Base-by-base conservation (phyloP, 2,113 vertebrate genomes). In the Archilochus colubris region DNA sequence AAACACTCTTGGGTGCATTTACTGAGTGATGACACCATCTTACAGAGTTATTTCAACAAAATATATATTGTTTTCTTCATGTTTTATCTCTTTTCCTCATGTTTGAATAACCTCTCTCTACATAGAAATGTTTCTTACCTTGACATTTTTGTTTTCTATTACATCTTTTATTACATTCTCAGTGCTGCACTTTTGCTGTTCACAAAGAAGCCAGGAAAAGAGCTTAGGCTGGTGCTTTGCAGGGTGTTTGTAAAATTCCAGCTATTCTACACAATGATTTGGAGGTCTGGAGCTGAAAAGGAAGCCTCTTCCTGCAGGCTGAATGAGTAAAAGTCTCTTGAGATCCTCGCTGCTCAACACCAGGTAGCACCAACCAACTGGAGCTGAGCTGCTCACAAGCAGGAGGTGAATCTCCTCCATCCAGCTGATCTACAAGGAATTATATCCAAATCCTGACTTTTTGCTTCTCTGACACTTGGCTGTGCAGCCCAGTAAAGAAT, bases 381-480 rank as follows among this genome's bases (percentile, higher is more conserved):
- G 38, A 86, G 22, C 14, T 36, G 14, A 79, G 3, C 13, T 78
- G 3, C 13, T 78, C 33, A 25, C 1, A 3, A 30, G 40, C 9
- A 2, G 58, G 6, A 13, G 4, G 19, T 46, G 30, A 84, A 88
- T 59, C 4, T 27, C 7, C 13, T n/a, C 6, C 17, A 10, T 8
- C 30, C 40, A 58, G 30, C 14, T 53, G 22, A 70, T 20, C 17
- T 17, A 23, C 36, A 30, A 23, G 66, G 57, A 11, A 24, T 53
- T 38, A 3, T 2, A 31, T 9, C 83, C 25, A 77, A 61, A 74
- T 33, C 55, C 74, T 78, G 43, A 12, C 51, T 40, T 0, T 21
- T 31, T 54, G 24, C 25, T 3, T 3, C 33, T 58, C 51, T 31
- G 36, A 62, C 0, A 0, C 2, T 2, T 3, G 53, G n/a, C 33